Evolutionary conservation across 2,888 invertebrate species (phyloP).

Genomic region (Crocallis elinguaria): DNA sequence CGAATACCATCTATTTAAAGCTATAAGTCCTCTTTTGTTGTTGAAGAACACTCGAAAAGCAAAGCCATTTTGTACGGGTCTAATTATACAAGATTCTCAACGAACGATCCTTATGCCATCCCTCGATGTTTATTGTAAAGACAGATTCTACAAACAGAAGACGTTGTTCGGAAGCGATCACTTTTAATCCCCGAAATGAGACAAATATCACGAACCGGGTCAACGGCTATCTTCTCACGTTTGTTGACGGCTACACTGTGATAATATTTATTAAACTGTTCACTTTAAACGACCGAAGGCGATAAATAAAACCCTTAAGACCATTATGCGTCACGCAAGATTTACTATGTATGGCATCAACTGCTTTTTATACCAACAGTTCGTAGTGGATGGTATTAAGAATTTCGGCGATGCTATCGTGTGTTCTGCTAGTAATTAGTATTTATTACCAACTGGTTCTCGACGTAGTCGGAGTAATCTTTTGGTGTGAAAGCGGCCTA

Average conservation of each 20-base stretch:
- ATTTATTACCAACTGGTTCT: conserved; percentile 75
- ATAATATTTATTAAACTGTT: conserved; percentile 84
- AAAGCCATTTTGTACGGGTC: conserved; percentile 68
- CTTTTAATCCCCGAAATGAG: conserved; percentile 80
- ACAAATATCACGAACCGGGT: conserved; percentile 83
- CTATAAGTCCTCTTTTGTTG: conserved; percentile 74
- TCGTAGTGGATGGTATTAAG: conserved; percentile 62
- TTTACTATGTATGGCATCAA: conserved; percentile 76
- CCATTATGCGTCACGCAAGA: conserved; percentile 80
- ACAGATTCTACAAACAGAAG: conserved; percentile 76
- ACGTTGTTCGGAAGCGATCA: conserved; percentile 72
- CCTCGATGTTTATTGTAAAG: conserved; percentile 73
- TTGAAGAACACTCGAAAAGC: conserved; percentile 70
- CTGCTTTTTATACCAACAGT: conserved; percentile 59
- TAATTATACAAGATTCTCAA: conserved; percentile 73
- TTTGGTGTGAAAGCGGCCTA: conserved; percentile 69
- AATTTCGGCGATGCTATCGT: conserved; percentile 79
- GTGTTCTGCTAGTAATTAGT: conserved; percentile 83
- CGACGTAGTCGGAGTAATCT: conserved; percentile 54
- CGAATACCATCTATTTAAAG: conserved; percentile 61
- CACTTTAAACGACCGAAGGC: conserved; percentile 72
- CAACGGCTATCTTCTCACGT: conserved; percentile 83
- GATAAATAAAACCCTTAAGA: conserved; percentile 78
- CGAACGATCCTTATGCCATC: conserved; percentile 61
- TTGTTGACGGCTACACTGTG: conserved; percentile 81